Evolutionary conservation across 92 coral and sea anemone genomes (phyloP), one percentile per base, ranked within the genome.

Genomic region (Parazoanthus swiftii): DNA sequence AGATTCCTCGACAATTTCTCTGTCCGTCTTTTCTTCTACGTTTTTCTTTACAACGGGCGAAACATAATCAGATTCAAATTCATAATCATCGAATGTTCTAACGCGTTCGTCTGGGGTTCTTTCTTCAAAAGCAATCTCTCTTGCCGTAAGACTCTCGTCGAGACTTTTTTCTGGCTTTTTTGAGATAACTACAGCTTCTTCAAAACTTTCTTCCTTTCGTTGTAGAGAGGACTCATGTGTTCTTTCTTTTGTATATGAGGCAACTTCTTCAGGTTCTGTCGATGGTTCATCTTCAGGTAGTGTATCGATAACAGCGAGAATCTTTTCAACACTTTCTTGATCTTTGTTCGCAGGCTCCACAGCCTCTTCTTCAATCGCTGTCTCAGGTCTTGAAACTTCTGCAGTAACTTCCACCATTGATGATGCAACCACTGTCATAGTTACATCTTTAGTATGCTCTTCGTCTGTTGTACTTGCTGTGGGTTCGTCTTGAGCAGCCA

Each of bases 251-350:
- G 74, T 15, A 54, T 11, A 33, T 10, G 21, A 16, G 39, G 13
- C 23, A 26, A 36, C 10, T 25, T 63, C 42, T 26, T 26, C 79
- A 68, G 63, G 56, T 68, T 70, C 86, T 33, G 66, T 23, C 16
- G 78, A 46, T 13, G 74, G 66, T 71, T 46, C 87, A 15, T 84
- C 66, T 4, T 84, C 87, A 72, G 87, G 78, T 26, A 84, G 87
- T 16, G 87, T 84, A 29, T 84, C 87, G 74, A 84, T 70, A 18
- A 84, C 77, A 48, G 87, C 79, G 15, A 70, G 79, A 46, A 84
- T 84, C 26, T 48, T 33, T 71, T 84, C 79, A 46, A 84, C 79
- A 25, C 26, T 56, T 16, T 84, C 29, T 46, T 29, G 87, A 8
- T 84, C 87, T 48, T 68, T 84, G 14, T 72, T 51, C 13, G 33